Base-by-base conservation (phyloP, 2,888 invertebrate genomes). In the Diplazon laetatorius region DNA sequence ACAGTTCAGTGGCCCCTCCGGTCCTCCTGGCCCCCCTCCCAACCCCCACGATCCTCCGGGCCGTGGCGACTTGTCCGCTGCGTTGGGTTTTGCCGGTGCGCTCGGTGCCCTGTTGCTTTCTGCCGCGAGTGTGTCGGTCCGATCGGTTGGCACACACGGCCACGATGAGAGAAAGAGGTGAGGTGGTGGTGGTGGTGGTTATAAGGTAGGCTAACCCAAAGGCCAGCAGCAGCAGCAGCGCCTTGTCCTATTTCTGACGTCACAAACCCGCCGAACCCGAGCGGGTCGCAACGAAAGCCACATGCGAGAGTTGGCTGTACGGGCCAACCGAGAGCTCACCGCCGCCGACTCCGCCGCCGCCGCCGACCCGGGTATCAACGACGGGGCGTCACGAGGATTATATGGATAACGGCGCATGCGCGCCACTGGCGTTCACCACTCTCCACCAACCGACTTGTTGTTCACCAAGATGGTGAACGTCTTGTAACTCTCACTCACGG, bases 191-290 rank as follows among this genome's bases (percentile, higher is more conserved):
- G 37, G 3, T 10, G 37, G 37, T 37, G 14, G 14, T 1, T 14
- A 6, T 65, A 66, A 50, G 59, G 65, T 71, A 71, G 62, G 46
- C 42, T 52, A 63, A 80, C 77, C 85, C 86, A 88, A 87, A 87
- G 87, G 87, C 88, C 87, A 88, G 84, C 83, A 87, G 87, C 87
- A 87, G 87, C 87, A 88, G 84, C 83, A 87, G 87, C 87, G 87
- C 88, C 88, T 88, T 87, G 87, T 88, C 88, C 88, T 85, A 87
- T 87, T 88, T 88, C 86, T 88, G 88, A 88, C 88, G 88, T 88
- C 88, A 88, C 85, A n/a, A n/a, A 75, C 76, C 65, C 73, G 70
- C 74, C 83, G 80, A 78, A 81, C 77, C 65, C 81, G 80, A 55
- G 30, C 18, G 55, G 55, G 44, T 55, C 52, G 52, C 25, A 68